These are phyloP conservation scores for Notamacropus eugenii DNA, from an alignment of 2,797 vertebrate genomes.

Conservation along the genomic window DNA sequence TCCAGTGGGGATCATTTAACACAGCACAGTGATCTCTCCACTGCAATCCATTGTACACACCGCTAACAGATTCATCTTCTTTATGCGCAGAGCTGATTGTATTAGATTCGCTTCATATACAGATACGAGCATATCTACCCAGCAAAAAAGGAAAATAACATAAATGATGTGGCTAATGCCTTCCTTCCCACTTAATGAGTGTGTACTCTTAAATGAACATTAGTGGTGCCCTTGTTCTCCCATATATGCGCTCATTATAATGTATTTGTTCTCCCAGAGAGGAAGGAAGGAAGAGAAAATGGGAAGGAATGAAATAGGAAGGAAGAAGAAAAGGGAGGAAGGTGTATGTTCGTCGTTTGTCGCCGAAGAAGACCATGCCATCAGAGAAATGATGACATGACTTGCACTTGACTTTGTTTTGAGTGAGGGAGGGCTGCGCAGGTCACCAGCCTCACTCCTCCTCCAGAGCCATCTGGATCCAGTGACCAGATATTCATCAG, in stretches of 20 bases:
- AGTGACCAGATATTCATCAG: no score
- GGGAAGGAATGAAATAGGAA: background rate
- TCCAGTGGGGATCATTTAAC: background rate
- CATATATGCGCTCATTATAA: background rate
- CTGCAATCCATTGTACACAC: background rate
- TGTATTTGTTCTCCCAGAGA: background rate
- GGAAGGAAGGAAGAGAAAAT: no score
- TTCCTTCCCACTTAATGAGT: background rate
- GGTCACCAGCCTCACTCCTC: no score
- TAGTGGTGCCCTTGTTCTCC: background rate
- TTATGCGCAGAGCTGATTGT: background rate
- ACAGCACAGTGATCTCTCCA: background rate
- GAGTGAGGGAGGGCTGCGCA: no score
- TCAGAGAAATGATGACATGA: no score
- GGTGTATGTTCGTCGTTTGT: no score
- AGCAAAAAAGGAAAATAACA: background rate
- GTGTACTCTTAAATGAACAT: background rate
- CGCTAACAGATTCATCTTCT: background rate
- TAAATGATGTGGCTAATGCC: background rate
- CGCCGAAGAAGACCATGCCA: no score
- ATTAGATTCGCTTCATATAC: background rate
- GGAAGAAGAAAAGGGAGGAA: no score
- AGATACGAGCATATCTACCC: background rate
- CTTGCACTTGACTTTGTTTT: no score
- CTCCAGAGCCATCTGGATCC: no score